Evolutionary conservation across 2,888 invertebrate genomes (phyloP).

Genomic region (Leucania comma): DNA sequence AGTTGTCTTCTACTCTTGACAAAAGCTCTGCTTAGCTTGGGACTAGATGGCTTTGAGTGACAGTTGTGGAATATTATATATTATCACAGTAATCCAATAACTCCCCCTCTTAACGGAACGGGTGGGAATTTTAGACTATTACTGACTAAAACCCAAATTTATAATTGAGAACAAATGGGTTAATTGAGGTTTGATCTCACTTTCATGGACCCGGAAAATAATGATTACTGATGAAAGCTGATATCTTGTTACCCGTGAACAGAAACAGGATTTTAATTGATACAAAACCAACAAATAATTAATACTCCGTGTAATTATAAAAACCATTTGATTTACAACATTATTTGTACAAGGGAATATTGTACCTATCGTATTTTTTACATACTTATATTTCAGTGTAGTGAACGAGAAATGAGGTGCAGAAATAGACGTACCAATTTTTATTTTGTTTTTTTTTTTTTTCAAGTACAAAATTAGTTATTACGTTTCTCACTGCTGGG

Average conservation of each 20-base stretch:
- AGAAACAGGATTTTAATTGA: constrained; percentile 27
- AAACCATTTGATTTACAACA: neutral
- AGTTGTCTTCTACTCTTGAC: no score
- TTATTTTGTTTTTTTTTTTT: neutral
- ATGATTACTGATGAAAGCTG: constrained; percentile 19
- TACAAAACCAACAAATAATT: constrained; percentile 26
- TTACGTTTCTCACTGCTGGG: no score
- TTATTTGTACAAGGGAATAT: constrained; percentile 12
- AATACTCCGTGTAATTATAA: constrained; percentile 21
- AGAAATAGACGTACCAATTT: neutral
- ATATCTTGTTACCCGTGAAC: constrained; percentile 8
- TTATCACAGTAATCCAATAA: no score
- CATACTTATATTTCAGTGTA: neutral
- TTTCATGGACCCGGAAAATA: constrained; percentile 1
- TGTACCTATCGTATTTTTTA: neutral
- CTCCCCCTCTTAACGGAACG: no score
- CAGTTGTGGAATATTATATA: no score
- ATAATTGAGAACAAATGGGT: constrained; percentile 1
- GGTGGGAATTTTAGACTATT: no score
- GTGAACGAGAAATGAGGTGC: neutral
- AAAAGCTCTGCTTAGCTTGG: no score
- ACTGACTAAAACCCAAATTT: neutral
- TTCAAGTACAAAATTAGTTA: no score
- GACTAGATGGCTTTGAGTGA: no score
- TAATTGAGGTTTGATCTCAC: neutral